Conservation (phyloP, 2,797 vertebrate genomes). For the Hirundo rustica region DNA sequence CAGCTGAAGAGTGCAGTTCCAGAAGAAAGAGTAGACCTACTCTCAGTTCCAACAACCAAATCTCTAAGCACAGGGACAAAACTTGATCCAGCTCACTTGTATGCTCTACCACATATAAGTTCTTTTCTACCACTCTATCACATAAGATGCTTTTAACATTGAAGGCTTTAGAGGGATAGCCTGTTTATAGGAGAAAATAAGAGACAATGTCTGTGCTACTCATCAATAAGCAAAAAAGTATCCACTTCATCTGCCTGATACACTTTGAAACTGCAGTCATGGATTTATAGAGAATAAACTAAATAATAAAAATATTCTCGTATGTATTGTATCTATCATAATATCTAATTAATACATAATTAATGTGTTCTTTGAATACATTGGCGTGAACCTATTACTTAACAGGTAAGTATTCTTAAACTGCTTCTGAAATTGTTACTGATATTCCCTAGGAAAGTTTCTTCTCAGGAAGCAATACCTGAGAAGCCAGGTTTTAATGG, state of each 20-base stretch:
- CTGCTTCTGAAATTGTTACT: neutral
- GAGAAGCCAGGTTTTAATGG: neutral
- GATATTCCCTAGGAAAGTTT: neutral
- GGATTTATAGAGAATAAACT: neutral
- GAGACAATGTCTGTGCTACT: neutral
- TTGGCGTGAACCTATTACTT: neutral
- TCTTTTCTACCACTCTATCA: neutral
- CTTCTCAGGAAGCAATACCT: neutral
- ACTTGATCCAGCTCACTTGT: neutral
- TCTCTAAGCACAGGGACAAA: neutral
- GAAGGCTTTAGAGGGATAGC: neutral
- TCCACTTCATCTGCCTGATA: neutral
- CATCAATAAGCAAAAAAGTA: neutral
- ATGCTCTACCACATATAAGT: neutral
- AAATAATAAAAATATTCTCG: neutral
- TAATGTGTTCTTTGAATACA: neutral
- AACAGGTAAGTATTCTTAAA: neutral
- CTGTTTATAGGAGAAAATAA: neutral
- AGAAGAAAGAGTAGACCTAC: neutral
- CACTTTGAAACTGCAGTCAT: neutral
- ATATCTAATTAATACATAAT: neutral
- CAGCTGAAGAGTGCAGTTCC: rapidly evolving
- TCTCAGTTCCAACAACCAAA: neutral
- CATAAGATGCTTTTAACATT: neutral
- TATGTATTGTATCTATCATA: neutral